Evolutionary conservation across 2,888 invertebrate species (phyloP), one percentile per base, ranked within the genome.

Genomic region (Ornithoptera alexandrae): DNA sequence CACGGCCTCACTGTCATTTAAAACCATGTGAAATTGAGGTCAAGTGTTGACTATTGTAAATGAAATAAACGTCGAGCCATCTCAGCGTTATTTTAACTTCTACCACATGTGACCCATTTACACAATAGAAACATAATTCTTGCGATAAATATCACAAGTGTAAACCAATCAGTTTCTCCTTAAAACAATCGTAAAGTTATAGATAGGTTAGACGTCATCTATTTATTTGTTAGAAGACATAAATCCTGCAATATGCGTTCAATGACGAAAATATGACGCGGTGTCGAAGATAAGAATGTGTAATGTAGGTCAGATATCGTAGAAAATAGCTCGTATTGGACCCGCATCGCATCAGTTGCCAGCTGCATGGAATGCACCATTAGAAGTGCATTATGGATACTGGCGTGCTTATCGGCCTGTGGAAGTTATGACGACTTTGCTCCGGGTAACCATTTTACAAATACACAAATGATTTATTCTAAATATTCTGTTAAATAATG

Each of bases 261-360:
- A 70, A 70, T 70, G 70, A 67, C 67, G 67, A 70, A 81, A 83
- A 80, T 77, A 82, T 84, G 83, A 85, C 81, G 81, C 76, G 71
- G 68, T 70, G 72, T 72, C 68, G 65, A 73, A 75, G 88, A 88
- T 88, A 89, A 84, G 76, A 67, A 42, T 22, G 20, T 59, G 72
- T 71, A 79, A 89, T 85, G 80, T 89, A 78, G 90, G 89, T 87
- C 89, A 90, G 79, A 81, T 82, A 81, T 77, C 66, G 62, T 70
- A 64, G 70, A 39, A 67, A 70, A 60, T 64, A 57, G 42, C 65
- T 53, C 39, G 30, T 36, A 46, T 60, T 53, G 56, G 10, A 18
- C 70, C 70, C 63, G 67, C 70, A 70, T 66, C 62, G 61, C 46
- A 57, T 58, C 61, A 36, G 46, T 62, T 65, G 46, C 65, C 65